A percentile compares a stretch with the other conserved stretches of the same genome.
These are phyloP conservation scores for Drosophila pseudotakahashii DNA, from an alignment of 2,888 invertebrate genomes.

Conservation along the genomic window DNA sequence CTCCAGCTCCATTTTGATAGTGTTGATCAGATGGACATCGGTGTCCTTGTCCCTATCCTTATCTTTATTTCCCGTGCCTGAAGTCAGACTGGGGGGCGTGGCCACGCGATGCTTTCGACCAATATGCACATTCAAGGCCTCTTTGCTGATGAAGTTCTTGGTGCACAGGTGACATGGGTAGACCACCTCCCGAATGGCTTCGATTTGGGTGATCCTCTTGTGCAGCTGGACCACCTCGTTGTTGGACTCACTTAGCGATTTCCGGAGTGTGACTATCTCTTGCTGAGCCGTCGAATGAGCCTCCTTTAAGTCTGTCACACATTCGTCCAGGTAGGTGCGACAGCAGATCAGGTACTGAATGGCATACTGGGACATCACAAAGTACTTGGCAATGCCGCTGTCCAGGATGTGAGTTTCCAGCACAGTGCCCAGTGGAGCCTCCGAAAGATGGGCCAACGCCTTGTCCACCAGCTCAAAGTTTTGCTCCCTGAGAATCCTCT, in stretches of 20 bases:
- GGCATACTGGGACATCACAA: constrained; percentile 81
- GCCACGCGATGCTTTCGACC: constrained; percentile 75
- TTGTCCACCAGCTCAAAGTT: constrained; percentile 82
- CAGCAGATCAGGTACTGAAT: constrained; percentile 83
- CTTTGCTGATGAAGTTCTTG: constrained; percentile 83
- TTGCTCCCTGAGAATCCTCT: constrained; percentile 80
- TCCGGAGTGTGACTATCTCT: constrained; percentile 75
- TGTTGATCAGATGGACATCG: constrained; percentile 85
- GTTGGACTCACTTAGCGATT: constrained; percentile 73
- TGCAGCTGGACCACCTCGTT: constrained; percentile 81
- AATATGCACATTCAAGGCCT: constrained; percentile 82
- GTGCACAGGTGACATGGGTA: constrained; percentile 83
- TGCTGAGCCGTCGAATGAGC: constrained; percentile 69
- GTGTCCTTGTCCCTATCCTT: constrained; percentile 68
- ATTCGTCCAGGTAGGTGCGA: constrained; percentile 83
- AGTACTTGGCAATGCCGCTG: constrained; percentile 83
- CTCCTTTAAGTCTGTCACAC: constrained; percentile 74
- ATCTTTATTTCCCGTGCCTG: constrained; percentile 19
- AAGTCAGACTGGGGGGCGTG: constrained; percentile 41
- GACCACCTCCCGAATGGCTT: constrained; percentile 82
- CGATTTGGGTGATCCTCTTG: constrained; percentile 82
- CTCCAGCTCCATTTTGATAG: constrained; percentile 87
- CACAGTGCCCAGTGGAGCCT: constrained; percentile 80
- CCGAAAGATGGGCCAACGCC: constrained; percentile 79
- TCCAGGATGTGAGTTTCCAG: constrained; percentile 82